phyloP scores from a whole-genome alignment of 1,140 invertebrate species.

The Aphaenogaster rudis region DNA sequence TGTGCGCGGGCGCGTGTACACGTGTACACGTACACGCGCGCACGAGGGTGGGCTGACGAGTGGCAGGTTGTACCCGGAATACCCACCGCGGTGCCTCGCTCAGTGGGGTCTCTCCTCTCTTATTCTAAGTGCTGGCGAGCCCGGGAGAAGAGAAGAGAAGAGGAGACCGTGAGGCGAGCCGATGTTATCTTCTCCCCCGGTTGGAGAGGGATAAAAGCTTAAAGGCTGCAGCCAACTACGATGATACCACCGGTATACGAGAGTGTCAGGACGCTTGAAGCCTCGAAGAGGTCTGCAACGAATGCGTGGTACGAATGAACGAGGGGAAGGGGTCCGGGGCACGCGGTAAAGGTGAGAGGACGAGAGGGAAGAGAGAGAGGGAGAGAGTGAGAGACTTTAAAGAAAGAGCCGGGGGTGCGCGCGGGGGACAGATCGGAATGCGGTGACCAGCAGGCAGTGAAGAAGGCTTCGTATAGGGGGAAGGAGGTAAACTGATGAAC shows the following conservation, averaged over 20 bases:
- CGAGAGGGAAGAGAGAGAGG: constrained; percentile 18
- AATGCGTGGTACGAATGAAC: constrained; percentile 71
- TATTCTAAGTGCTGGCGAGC: constrained; percentile 79
- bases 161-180: constrained; percentile 68
- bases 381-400: constrained; percentile 32
- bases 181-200: constrained; percentile 78
- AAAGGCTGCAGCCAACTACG: constrained; percentile 80
- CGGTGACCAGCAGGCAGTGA: constrained; percentile 82
- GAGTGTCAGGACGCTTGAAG: constrained; percentile 80
- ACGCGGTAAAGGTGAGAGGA: constrained; percentile 44
- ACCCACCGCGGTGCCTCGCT: constrained; percentile 83
- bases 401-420: constrained; percentile 22
- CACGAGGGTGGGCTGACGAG: constrained; percentile 84
- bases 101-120: constrained; percentile 83
- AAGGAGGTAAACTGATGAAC: constrained; percentile 56
- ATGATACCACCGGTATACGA: constrained; percentile 79
- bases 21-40: constrained; percentile 59
- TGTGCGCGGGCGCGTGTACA: constrained; percentile 39
- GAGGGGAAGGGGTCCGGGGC: constrained; percentile 19
- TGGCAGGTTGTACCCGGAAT: constrained; percentile 85
- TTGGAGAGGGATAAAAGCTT: constrained; percentile 81
- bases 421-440: constrained; percentile 77
- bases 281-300: constrained; percentile 70
- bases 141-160: constrained; percentile 67
- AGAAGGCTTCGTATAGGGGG: constrained; percentile 71